Conservation (phyloP, 1,140 invertebrate genomes). For the Lanistes nyassanus region DNA sequence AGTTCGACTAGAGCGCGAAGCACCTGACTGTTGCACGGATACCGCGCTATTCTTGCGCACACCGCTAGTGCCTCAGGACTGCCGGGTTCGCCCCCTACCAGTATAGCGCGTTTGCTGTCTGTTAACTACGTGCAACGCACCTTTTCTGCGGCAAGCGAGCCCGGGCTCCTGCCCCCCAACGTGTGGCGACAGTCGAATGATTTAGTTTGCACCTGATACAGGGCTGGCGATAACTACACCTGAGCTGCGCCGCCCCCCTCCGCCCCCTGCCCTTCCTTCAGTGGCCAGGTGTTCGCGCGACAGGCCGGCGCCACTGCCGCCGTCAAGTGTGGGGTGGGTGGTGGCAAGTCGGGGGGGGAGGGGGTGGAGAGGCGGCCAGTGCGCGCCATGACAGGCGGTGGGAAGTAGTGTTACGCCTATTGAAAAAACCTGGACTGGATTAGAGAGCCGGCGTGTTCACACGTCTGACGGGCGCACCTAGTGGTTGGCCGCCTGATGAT, state of each 20-base stretch:
- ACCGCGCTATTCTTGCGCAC: not conserved
- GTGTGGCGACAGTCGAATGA: conserved; percentile 21
- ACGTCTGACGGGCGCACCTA: too few species aligned
- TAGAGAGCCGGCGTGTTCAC: too few species aligned
- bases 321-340: conserved; percentile 15
- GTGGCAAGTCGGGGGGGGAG: not conserved
- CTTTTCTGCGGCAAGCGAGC: not conserved
- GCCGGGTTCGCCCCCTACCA: not conserved
- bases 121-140: not conserved
- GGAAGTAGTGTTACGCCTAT: not conserved
- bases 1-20: not conserved
- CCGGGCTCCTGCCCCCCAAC: not conserved
- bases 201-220: conserved; percentile 24
- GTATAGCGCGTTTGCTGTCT: not conserved
- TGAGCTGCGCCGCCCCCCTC: conserved; percentile 7
- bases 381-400: not conserved
- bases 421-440: too few species aligned
- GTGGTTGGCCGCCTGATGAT: too few species aligned
- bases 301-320: conserved; percentile 16
- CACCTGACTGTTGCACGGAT: not conserved
- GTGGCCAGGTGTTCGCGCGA: conserved; percentile 22
- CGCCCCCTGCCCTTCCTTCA: not conserved
- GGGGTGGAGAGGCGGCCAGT: not conserved
- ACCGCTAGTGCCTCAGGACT: not conserved
- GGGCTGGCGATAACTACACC: conserved; percentile 26